Conservation (phyloP, 1,140 invertebrate genomes). For the Paracyclopina nana region DNA sequence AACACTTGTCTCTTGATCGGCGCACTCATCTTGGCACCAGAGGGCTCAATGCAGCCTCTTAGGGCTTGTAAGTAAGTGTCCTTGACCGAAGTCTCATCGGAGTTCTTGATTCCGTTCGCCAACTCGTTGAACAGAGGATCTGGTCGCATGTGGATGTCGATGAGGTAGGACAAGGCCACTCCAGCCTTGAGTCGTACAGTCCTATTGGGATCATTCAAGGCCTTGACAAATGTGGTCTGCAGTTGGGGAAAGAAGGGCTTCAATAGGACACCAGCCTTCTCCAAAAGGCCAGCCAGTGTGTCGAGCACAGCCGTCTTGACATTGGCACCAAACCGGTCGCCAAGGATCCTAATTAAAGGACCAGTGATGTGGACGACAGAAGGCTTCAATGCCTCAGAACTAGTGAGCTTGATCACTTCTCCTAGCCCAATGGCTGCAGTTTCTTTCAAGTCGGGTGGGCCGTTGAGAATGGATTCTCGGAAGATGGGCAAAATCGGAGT, state of each 20-base stretch:
- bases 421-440: slow-evolving; percentile 78
- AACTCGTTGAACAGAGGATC: slow-evolving; percentile 72
- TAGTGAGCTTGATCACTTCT: slow-evolving; percentile 72
- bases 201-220: slow-evolving; percentile 66
- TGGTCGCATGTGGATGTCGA: slow-evolving; percentile 60
- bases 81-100: slow-evolving; percentile 57
- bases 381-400: slow-evolving; percentile 61
- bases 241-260: slow-evolving; percentile 95
- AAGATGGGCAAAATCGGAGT: slow-evolving; percentile 81
- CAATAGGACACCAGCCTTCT: slow-evolving; percentile 72
- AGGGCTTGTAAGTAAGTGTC: slow-evolving; percentile 82
- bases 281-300: slow-evolving; percentile 70
- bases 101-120: slow-evolving; percentile 57
- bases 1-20: slow-evolving; percentile 52
- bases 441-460: slow-evolving; percentile 82
- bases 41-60: slow-evolving; percentile 46
- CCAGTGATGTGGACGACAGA: slow-evolving; percentile 93
- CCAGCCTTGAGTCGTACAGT: slow-evolving; percentile 74
- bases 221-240: slow-evolving; percentile 91
- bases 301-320: slow-evolving; percentile 91
- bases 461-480: slow-evolving; percentile 85
- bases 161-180: slow-evolving; percentile 61
- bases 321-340: slow-evolving; percentile 75
- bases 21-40: slow-evolving; percentile 70
- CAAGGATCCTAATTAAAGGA: slow-evolving; percentile 86